Base-by-base conservation (phyloP, 1,140 invertebrate species). In the Dryas iulia region DNA sequence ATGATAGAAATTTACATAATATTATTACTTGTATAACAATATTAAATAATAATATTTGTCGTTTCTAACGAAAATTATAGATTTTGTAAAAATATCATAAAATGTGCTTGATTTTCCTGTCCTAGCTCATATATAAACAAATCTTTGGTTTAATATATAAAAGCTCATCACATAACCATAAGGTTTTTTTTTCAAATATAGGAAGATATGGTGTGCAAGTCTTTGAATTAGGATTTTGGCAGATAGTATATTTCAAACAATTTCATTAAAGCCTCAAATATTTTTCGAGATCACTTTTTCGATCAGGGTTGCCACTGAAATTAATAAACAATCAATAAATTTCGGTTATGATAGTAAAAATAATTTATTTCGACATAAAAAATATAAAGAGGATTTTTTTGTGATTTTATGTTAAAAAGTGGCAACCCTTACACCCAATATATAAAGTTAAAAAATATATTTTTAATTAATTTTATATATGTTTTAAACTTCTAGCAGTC, bases 131-230 rank as follows among this genome's bases (percentile, higher is more conserved):
- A 65, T 21, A 60, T 66, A 59, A 59, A 35, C 31, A 65, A 66
- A 69, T 84, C 82, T 84, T 84, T 84, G 82, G 82, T 70, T 59
- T 65, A 61, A 26, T 78, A 77, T 70, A 75, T 66, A 72, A 47
- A 81, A 66, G 60, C 66, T 59, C 39, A 72, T 78, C 72, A 81
- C 71, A 79, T 74, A 58, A 75, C 65, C 25, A 47, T 70, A 59
- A 33, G 7, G 66, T 58, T 65, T 64, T 65, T 54, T 52, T 24
- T 59, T 64, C 7, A 33, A 21, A 59, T 33, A 21, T 33, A 53
- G 63, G 59, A 59, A 73, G 59, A 73, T 66, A 63, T 63, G 59
- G 53, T 71, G 14, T 26, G 59, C 26, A 59, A 66, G 66, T 69
- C 66, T 69, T 66, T 58, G 52, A 31, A 62, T 58, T 66, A 58